Conservation (phyloP, 2,888 invertebrate species). For the Harpagoxenus sublaevis region DNA sequence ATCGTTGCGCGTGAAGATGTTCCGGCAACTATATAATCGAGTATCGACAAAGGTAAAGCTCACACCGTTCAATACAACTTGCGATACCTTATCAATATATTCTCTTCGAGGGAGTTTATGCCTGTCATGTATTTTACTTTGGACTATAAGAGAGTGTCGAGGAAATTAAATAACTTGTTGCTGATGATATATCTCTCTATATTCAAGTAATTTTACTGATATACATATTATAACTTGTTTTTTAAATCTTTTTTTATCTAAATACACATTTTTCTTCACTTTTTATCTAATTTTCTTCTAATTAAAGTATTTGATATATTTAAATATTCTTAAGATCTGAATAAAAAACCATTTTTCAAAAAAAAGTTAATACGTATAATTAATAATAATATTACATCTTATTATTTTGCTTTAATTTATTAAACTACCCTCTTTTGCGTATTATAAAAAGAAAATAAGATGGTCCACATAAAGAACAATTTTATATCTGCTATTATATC, state of each 20-base stretch:
- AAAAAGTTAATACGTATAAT: neutral
- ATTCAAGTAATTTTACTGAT: constrained; percentile 8
- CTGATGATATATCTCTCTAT: neutral
- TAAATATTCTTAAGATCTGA: neutral
- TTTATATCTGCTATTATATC: constrained; percentile 14
- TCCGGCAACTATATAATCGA: constrained; percentile 39
- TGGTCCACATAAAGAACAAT: neutral
- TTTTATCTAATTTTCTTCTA: neutral
- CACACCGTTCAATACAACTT: neutral
- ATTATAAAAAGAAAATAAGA: neutral
- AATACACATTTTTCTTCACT: neutral
- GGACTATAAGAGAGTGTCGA: neutral
- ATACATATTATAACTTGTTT: neutral
- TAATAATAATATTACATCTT: neutral
- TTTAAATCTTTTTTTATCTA: neutral
- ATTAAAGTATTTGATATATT: neutral
- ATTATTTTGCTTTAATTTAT: constrained; percentile 1
- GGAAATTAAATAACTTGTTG: constrained; percentile 14
- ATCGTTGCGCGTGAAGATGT: constrained; percentile 32
- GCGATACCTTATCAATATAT: neutral
- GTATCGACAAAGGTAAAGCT: constrained; percentile 35
- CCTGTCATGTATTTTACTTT: neutral
- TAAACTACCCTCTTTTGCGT: neutral
- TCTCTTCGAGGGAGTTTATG: neutral
- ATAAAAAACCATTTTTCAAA: neutral